These are phyloP conservation scores for Henicopernis longicauda DNA, from an alignment of 2,113 vertebrate genomes.

Conservation along the genomic window DNA sequence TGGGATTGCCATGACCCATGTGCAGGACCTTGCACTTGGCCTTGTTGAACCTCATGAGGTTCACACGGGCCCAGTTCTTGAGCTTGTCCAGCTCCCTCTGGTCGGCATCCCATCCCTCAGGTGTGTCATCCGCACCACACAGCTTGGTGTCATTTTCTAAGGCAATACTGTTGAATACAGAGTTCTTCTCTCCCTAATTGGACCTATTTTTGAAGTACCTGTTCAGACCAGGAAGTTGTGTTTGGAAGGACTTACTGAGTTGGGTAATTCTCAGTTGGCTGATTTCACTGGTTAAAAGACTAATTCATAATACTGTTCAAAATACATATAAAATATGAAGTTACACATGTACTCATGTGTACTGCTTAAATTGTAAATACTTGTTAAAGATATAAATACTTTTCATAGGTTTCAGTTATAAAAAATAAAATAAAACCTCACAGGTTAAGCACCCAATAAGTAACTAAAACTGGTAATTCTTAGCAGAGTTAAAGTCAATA, in stretches of 20 bases:
- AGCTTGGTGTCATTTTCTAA: background rate
- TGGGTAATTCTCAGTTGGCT: background rate
- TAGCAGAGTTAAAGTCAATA: background rate
- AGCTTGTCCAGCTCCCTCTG: background rate
- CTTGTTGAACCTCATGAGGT: background rate
- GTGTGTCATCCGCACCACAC: fast-evolving
- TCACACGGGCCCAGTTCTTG: too few relatives aligned
- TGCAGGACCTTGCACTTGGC: background rate
- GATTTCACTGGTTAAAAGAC: background rate
- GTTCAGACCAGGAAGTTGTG: background rate
- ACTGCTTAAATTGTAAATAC: background rate
- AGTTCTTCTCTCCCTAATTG: background rate
- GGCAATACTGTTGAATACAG: background rate
- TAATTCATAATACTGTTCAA: background rate
- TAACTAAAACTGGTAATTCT: background rate
- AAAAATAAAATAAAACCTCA: background rate
- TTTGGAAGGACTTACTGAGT: background rate
- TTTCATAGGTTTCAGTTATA: background rate
- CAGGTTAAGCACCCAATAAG: background rate
- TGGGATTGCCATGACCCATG: fast-evolving
- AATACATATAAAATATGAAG: background rate
- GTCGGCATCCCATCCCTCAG: background rate
- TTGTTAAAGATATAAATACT: background rate
- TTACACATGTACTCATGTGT: fast-evolving
- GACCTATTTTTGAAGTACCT: background rate